phyloP scores from a whole-genome alignment of 2,888 invertebrate genomes.

The Acanthosepion pharaonis region DNA sequence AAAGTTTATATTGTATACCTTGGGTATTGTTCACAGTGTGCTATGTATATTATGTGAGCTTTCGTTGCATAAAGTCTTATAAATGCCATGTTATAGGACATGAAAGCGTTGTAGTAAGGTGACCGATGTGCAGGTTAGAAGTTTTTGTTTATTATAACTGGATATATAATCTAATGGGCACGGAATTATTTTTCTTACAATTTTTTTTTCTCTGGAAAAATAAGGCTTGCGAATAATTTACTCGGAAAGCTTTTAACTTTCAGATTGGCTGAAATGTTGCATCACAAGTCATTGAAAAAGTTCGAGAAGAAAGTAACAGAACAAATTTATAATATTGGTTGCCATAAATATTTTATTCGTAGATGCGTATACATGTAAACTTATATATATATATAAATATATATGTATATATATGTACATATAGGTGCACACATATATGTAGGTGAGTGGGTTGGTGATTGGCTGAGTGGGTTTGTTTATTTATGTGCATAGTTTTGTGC shows the following conservation, averaged over 20 bases:
- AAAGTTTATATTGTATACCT: too few species aligned
- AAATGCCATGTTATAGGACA: too few species aligned
- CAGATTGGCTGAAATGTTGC: neutral
- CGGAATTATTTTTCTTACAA: too few species aligned
- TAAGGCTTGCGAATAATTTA: too few species aligned
- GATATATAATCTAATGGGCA: too few species aligned
- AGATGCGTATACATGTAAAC: slow-evolving; percentile 23
- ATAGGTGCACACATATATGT: neutral
- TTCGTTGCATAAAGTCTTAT: too few species aligned
- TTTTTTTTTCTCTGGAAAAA: too few species aligned
- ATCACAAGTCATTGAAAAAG: neutral
- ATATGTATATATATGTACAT: neutral
- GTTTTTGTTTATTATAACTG: too few species aligned
- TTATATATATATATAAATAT: neutral
- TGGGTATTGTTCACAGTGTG: too few species aligned
- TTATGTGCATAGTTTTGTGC: neutral
- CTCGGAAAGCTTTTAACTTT: neutral
- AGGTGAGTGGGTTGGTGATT: neutral
- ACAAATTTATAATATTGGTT: neutral
- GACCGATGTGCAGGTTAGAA: too few species aligned
- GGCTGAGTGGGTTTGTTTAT: neutral
- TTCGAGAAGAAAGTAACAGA: neutral
- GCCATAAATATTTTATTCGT: slow-evolving; percentile 33
- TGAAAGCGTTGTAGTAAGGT: too few species aligned
- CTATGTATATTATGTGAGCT: too few species aligned